Percentiles rank a stretch among this genome's conserved stretches.
These are phyloP conservation scores for Delia radicum DNA, from an alignment of 1,140 invertebrate species.

Conservation along the genomic window DNA sequence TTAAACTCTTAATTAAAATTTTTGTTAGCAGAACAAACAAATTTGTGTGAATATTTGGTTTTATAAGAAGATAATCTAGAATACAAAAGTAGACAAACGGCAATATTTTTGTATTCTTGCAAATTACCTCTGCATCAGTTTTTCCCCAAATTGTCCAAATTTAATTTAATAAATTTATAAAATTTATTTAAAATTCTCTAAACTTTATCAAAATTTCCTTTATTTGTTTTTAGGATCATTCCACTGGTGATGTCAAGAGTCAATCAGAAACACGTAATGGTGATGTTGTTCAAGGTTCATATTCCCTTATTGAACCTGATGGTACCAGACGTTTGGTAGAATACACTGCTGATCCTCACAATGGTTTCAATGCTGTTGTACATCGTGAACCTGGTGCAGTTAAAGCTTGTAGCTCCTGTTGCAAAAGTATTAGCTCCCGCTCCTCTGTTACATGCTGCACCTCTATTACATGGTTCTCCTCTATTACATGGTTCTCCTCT, in stretches of 20 bases:
- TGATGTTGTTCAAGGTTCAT: constrained; percentile 62
- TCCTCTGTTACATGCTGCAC: constrained; percentile 39
- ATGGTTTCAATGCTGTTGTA: constrained; percentile 60
- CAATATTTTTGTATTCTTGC: too few species aligned
- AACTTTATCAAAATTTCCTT: background rate
- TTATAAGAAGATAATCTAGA: too few species aligned
- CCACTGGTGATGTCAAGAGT: constrained; percentile 63
- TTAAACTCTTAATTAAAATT: too few species aligned
- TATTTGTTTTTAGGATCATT: constrained; percentile 53
- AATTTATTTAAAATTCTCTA: too few species aligned
- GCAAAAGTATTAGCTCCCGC: constrained; percentile 50
- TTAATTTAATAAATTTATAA: too few species aligned
- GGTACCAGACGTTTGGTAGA: constrained; percentile 60
- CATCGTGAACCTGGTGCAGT: constrained; percentile 57
- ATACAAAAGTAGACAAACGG: too few species aligned
- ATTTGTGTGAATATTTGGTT: too few species aligned
- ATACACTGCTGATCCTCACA: constrained; percentile 60
- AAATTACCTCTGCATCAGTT: too few species aligned
- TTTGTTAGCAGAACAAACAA: too few species aligned
- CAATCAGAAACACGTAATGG: constrained; percentile 63
- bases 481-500: too few species aligned
- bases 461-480: too few species aligned
- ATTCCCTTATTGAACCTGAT: constrained; percentile 63
- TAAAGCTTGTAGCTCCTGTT: constrained; percentile 39
- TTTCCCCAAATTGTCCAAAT: too few species aligned